Conservation (phyloP, 2,797 vertebrate genomes). For the Myotis findleyi region DNA sequence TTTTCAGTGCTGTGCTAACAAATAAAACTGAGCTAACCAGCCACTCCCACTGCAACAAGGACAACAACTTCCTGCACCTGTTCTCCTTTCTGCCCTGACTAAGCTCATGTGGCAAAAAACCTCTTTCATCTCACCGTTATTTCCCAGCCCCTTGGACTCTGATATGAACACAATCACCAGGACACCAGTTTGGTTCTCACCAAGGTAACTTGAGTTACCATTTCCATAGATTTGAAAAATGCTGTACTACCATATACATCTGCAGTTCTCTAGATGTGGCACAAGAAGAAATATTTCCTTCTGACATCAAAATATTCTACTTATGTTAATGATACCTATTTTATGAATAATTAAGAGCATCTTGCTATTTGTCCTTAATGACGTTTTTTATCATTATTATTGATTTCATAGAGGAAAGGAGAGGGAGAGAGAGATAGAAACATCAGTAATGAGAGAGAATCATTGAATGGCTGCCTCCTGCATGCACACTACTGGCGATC, state of each 20-base stretch:
- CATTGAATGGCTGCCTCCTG: too few relatives aligned
- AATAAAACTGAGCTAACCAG: background rate
- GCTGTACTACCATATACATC: background rate
- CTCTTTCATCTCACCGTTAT: background rate
- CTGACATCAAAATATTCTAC: background rate
- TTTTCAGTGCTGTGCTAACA: background rate
- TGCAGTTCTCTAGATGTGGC: background rate
- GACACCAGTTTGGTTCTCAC: background rate
- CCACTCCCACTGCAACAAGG: background rate
- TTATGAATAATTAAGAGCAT: background rate
- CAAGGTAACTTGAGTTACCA: background rate
- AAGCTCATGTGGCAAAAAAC: background rate
- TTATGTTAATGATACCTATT: background rate
- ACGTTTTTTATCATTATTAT: background rate
- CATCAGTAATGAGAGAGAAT: too few relatives aligned
- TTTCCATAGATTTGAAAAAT: background rate
- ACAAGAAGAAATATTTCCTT: background rate
- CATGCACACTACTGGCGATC: too few relatives aligned
- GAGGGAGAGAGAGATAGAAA: too few relatives aligned
- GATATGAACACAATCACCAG: background rate
- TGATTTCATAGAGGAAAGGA: too few relatives aligned
- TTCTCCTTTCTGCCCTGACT: background rate
- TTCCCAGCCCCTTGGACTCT: background rate
- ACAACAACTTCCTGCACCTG: background rate
- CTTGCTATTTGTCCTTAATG: background rate